Evolutionary conservation across 2,113 vertebrate genomes (phyloP), one percentile per base, ranked within the genome.

Genomic region (Engraulis encrasicolus): DNA sequence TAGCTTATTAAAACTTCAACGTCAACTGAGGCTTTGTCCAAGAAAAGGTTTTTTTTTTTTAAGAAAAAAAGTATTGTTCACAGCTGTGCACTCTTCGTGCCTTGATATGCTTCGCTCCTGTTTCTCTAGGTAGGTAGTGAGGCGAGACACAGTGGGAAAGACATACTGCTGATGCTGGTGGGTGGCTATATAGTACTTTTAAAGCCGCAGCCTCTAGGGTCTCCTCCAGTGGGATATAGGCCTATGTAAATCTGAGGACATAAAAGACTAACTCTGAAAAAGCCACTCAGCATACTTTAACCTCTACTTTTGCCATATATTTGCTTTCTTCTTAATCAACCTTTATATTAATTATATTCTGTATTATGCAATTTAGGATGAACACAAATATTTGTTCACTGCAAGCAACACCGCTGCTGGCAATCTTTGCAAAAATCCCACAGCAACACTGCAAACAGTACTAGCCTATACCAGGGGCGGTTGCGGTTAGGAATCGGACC

Each of bases 341-440:
- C n/a, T n/a, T n/a, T n/a, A n/a, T n/a, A n/a, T n/a, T n/a, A n/a
- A n/a, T n/a, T n/a, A n/a, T n/a, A n/a, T n/a, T n/a, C n/a, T n/a
- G n/a, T n/a, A n/a, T n/a, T n/a, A n/a, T n/a, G n/a, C n/a, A n/a
- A n/a, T n/a, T n/a, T n/a, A n/a, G n/a, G 58, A 31, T 14, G n/a
- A 66, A 61, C n/a, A 31, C 58, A 66, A 66, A 66, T 23, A 2
- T 66, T 66, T 66, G 31, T 66, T 66, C 48, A 54, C 48, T 58
- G 50, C 14, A 52, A 37, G 50, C 80, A n/a, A 50, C 80, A 58
- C 49, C 48, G 45, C 15, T 27, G 48, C 79, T 80, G 78, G 48
- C 27, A 52, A 80, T 18, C 50, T 61, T 66, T 27, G 45, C 38
- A n/a, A 71, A 34, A 71, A 34, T 34, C 27, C 66, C 14, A 34